Conservation (phyloP, 1,140 invertebrate genomes). For the Brachionus asplanchnoidis region DNA sequence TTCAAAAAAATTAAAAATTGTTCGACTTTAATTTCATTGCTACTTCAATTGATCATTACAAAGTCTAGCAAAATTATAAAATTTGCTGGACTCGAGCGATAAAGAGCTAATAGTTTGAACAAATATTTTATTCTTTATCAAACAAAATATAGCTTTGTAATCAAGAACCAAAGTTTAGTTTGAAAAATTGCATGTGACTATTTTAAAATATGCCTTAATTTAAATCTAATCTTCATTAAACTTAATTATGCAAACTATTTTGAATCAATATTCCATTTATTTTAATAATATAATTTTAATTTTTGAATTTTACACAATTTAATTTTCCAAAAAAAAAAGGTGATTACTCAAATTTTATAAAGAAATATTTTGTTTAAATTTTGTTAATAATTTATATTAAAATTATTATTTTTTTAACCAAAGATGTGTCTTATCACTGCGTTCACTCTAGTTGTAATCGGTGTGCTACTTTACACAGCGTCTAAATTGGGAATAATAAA, state of each 20-base stretch:
- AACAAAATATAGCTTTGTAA: background rate
- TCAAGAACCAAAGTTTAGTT: constrained; percentile 2
- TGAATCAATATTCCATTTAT: background rate
- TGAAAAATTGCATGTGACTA: background rate
- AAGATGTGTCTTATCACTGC: background rate
- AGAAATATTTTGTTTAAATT: background rate
- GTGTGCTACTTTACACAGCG: background rate
- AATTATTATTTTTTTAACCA: background rate
- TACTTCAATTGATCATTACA: background rate
- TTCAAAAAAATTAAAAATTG: background rate
- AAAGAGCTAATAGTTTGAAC: background rate
- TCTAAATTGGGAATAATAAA: constrained; percentile 37
- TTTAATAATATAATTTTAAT: background rate
- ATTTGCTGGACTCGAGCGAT: background rate
- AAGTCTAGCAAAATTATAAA: background rate
- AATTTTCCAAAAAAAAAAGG: background rate
- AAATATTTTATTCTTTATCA: background rate
- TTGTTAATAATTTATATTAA: background rate
- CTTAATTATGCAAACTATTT: constrained; percentile 8
- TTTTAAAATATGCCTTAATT: background rate
- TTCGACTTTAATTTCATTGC: background rate
- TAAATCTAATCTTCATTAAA: constrained; percentile 16
- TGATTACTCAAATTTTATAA: background rate
- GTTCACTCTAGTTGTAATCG: background rate
- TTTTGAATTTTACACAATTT: background rate